Evolutionary conservation across 2,888 invertebrate genomes (phyloP).

Genomic region (Rhaphigaster nebulosa): DNA sequence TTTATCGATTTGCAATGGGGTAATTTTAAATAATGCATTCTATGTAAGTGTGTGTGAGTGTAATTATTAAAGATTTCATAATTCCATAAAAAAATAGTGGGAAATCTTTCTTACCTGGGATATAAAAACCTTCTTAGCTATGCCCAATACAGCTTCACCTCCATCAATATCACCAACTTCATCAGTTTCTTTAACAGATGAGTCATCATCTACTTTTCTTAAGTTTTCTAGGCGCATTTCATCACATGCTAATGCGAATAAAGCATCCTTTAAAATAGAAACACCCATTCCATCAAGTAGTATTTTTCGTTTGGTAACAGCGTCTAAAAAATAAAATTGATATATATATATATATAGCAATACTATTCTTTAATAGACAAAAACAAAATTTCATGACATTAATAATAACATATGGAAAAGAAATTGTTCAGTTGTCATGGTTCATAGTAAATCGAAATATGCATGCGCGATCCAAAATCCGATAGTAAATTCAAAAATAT

Average conservation of each 20-base stretch:
- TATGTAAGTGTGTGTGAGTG: no score
- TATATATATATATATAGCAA: neutral
- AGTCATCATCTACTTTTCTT: slow-evolving; percentile 67
- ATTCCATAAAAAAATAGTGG: neutral
- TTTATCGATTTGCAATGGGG: neutral
- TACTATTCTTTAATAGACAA: no score
- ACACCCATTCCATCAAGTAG: slow-evolving; percentile 69
- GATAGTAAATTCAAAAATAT: no score
- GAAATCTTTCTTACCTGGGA: slow-evolving; percentile 67
- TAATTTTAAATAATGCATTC: neutral
- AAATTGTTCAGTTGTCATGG: no score
- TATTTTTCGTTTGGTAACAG: slow-evolving; percentile 68
- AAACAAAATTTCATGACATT: no score
- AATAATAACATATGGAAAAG: no score
- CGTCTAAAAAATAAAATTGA: slow-evolving; percentile 51
- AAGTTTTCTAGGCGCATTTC: slow-evolving; percentile 70
- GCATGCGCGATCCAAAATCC: no score
- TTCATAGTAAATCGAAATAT: no score
- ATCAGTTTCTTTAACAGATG: slow-evolving; percentile 69
- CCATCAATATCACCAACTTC: slow-evolving; percentile 56
- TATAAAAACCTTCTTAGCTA: slow-evolving; percentile 70
- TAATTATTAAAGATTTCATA: neutral
- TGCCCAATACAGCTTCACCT: slow-evolving; percentile 68
- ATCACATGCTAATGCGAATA: slow-evolving; percentile 72
- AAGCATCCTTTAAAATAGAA: slow-evolving; percentile 71